Evolutionary conservation across 53 echinoderm and acorn worm species (phyloP), one percentile per base, ranked within the genome.

Genomic region (Temnopleurus reevesii): DNA sequence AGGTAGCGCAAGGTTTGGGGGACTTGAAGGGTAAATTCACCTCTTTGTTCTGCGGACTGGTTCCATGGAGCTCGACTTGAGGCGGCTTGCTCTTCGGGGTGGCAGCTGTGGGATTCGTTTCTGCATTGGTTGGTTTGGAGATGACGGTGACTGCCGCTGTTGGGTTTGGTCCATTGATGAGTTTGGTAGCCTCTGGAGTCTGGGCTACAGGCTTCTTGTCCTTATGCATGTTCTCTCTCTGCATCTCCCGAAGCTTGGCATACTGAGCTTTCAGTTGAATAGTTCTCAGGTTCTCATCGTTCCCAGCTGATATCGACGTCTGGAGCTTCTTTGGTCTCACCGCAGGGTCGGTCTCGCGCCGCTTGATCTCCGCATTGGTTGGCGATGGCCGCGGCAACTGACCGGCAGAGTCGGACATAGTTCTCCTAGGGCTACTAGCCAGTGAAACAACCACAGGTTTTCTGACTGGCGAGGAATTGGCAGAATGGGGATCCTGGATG

Each of bases 201-300:
- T 46, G 45, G n/a, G n/a, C n/a, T 44, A 33, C 27, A 26, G 26
- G 12, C 8, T 77, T 77, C 46, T 43, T 33, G 24, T 26, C 81
- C 12, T 24, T 84, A 10, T 30, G 56, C 36, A 34, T 41, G 41
- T 84, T 84, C 47, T 84, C 17, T 23, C 57, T 13, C 64, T 97
- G 97, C 57, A 97, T 93, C 55, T 81, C 86, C 23, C 95, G 89
- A 33, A 97, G 89, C 64, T 91, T 97, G 91, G 97, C 97, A 80
- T 95, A 95, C 90, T 97, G 97, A 56, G 95, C 95, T 64, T 95
- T 95, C 53, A 97, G 90, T 53, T 91, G 97, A 5, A 82, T 53
- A 41, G 93, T 93, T 41, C 90, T 93, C 21, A 87, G 57, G 55
- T 90, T 90, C 27, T 82, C 91, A 31, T 56, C 58, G 1, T 31